Percentiles rank a stretch among this genome's conserved stretches.
These are phyloP conservation scores for Tragelaphus buxtoni DNA, from an alignment of 2,113 vertebrate species.

Conservation along the genomic window DNA sequence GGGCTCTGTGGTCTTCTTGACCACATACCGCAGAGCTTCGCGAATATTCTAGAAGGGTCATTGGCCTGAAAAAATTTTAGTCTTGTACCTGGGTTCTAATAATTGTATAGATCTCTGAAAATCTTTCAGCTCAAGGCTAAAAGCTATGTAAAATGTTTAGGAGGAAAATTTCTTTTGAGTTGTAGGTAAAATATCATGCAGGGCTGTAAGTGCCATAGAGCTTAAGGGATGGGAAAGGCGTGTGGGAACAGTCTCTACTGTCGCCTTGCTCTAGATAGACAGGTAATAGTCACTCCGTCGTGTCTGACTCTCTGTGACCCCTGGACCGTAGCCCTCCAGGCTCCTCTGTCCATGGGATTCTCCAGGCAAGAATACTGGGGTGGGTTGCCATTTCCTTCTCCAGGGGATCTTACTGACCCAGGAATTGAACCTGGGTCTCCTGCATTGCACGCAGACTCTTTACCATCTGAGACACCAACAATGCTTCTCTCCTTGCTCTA, in stretches of 20 bases:
- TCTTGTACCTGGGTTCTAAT: not conserved
- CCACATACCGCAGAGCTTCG: not conserved
- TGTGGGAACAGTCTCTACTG: not conserved
- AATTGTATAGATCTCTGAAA: not conserved
- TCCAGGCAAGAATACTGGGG: not conserved
- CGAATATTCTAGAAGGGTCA: not conserved
- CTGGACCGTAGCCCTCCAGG: not conserved
- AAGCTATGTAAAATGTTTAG: not conserved
- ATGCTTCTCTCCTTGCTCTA: fast-evolving
- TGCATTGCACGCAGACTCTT: not conserved
- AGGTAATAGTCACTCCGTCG: fast-evolving
- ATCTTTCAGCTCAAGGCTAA: not conserved
- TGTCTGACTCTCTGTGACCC: not conserved
- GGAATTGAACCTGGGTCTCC: not conserved
- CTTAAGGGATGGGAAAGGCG: not conserved
- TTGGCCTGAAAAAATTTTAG: not conserved
- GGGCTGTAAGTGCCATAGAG: fast-evolving
- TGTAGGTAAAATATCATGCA: not conserved
- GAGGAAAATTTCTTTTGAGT: not conserved
- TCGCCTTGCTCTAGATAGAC: fast-evolving
- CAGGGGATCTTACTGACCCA: not conserved
- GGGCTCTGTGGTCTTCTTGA: not conserved
- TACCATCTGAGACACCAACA: not conserved
- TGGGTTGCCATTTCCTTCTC: not conserved
- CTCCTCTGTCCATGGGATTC: not conserved